phyloP scores from a whole-genome alignment of 2,113 vertebrate species.

The Crocuta crocuta region DNA sequence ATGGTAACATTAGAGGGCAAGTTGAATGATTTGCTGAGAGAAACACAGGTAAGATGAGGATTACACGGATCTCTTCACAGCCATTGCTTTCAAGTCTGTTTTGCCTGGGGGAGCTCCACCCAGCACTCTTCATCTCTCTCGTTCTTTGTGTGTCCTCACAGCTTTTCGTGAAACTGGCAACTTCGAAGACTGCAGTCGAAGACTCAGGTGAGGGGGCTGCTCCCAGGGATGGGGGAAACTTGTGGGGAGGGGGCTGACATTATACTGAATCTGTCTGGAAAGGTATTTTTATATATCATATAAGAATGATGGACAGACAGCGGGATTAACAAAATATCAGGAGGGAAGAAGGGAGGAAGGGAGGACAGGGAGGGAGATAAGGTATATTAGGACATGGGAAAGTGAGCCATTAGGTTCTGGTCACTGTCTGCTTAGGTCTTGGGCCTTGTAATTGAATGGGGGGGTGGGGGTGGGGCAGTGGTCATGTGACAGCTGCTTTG shows the following conservation, averaged over 20 bases:
- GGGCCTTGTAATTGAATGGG: not conserved
- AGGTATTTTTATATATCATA: not conserved
- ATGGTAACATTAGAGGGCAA: not conserved
- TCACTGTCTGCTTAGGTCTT: not conserved
- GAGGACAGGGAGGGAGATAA: not conserved
- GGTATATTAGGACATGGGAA: not conserved
- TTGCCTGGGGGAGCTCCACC: not conserved
- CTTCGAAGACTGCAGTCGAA: conserved; percentile 93
- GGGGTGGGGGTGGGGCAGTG: accelerated
- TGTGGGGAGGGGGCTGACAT: not conserved
- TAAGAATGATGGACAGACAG: not conserved
- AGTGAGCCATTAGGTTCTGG: not conserved
- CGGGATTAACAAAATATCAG: not conserved
- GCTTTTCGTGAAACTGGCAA: conserved; percentile 94
- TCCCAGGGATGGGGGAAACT: not conserved
- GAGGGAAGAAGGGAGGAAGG: not conserved
- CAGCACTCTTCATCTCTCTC: not conserved
- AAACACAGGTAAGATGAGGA: not conserved
- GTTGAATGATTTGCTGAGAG: not conserved
- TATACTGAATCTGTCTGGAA: not conserved
- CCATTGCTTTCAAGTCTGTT: not conserved
- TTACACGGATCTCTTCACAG: not conserved
- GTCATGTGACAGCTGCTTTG: not conserved
- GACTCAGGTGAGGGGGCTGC: conserved; percentile 90
- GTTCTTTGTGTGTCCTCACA: conserved; percentile 67